Conservation (phyloP, 2,113 vertebrate genomes). For the Nothocercus julius region DNA sequence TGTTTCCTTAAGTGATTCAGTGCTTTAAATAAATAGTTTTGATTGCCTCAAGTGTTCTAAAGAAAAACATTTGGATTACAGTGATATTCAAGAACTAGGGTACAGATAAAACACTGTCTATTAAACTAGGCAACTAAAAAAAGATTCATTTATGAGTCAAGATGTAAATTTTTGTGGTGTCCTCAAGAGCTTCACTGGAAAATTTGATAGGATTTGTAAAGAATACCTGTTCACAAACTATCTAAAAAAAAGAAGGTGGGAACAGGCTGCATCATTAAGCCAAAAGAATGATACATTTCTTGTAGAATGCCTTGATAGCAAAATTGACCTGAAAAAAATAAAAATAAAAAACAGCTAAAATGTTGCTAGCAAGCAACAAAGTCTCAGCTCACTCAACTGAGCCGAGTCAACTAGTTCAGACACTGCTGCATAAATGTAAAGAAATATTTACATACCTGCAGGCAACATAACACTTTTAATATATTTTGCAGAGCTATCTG, state of each 20-base stretch:
- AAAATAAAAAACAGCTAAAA: not conserved
- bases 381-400: not conserved
- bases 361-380: not conserved
- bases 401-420: not conserved
- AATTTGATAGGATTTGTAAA: not conserved
- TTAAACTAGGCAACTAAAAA: not conserved
- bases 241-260: not conserved
- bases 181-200: not conserved
- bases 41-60: constrained; percentile 22
- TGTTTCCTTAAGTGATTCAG: not conserved
- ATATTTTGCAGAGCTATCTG: not conserved
- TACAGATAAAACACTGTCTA: not conserved
- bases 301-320: not conserved
- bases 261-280: not conserved
- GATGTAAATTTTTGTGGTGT: not conserved
- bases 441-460: not conserved
- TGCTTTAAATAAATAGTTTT: constrained; percentile 31
- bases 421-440: not conserved
- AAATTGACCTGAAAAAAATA: not conserved
- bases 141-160: not conserved
- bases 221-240: not conserved
- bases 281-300: not conserved
- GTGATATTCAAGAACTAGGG: not conserved
- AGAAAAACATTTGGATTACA: constrained; percentile 37
- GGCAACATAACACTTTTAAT: not conserved